These are phyloP conservation scores for Aphodius sticticus DNA, from an alignment of 2,888 invertebrate genomes.

Conservation along the genomic window DNA sequence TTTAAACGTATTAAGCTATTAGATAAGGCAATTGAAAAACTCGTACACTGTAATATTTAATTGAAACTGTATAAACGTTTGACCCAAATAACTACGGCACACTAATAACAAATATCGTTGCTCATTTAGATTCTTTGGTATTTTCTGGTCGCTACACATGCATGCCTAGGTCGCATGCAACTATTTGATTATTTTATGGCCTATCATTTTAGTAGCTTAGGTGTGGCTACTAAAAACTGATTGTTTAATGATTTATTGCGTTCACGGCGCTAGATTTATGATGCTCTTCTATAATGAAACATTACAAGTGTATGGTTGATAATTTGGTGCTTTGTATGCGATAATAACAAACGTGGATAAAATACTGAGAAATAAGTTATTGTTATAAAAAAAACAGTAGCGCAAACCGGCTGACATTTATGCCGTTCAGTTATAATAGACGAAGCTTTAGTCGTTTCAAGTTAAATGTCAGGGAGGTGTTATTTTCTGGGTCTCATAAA, in stretches of 20 bases:
- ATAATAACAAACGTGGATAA: background rate
- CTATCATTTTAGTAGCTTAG: background rate
- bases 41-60: background rate
- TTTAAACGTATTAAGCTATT: background rate
- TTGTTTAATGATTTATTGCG: background rate
- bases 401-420: background rate
- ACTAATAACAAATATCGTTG: background rate
- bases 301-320: background rate
- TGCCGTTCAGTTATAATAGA: background rate
- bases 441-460: background rate
- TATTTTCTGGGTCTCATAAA: background rate
- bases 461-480: background rate
- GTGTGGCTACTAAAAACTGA: background rate
- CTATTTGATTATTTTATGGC: background rate
- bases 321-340: background rate
- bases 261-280: background rate
- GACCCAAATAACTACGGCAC: background rate
- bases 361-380: no score
- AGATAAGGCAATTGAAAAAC: background rate
- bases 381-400: background rate
- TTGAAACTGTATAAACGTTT: background rate
- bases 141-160: background rate
- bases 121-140: background rate
- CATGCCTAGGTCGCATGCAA: background rate
- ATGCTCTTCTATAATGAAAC: background rate